Percentiles rank a stretch among this genome's conserved stretches.
Evolutionary conservation across 2,113 vertebrate genomes (phyloP).

Genomic region (Solea senegalensis): DNA sequence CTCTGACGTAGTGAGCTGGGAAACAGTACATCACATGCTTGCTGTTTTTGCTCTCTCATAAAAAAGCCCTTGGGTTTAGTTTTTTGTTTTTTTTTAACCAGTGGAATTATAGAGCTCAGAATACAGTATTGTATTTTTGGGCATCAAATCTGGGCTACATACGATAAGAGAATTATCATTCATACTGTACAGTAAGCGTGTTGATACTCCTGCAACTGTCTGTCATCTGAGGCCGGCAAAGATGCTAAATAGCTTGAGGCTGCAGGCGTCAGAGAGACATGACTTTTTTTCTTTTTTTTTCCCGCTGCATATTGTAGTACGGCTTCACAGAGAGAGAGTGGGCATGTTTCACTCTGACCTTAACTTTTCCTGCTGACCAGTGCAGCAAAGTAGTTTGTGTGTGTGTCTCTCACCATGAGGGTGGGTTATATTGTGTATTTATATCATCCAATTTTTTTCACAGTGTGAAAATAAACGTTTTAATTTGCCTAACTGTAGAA

Average conservation of each 20-base stretch:
- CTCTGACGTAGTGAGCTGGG: neutral
- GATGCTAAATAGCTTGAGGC: constrained; percentile 51
- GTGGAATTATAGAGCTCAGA: constrained; percentile 52
- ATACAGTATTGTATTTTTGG: constrained; percentile 50
- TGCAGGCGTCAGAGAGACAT: constrained; percentile 52
- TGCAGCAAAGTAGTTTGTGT: constrained; percentile 35
- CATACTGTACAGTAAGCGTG: constrained; percentile 42
- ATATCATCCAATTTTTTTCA: constrained; percentile 4
- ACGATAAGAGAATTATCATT: constrained; percentile 63
- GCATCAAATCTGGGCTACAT: constrained; percentile 58
- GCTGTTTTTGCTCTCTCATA: constrained; percentile 34
- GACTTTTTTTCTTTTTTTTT: constrained; percentile 22
- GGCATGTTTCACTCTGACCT: constrained; percentile 51
- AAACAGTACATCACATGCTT: constrained; percentile 9
- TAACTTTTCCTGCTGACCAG: constrained; percentile 50
- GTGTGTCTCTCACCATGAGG: constrained; percentile 4
- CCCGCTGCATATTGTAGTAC: constrained; percentile 1
- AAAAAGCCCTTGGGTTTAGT: constrained; percentile 32
- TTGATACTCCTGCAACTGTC: constrained; percentile 38
- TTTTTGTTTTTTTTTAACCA: neutral
- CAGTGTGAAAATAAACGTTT: neutral
- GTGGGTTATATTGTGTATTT: constrained; percentile 39
- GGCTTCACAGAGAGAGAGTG: constrained; percentile 19
- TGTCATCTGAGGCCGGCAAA: constrained; percentile 47
- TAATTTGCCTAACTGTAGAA: constrained; percentile 2